Evolutionary conservation across 2,888 invertebrate genomes (phyloP), one percentile per base, ranked within the genome.

Genomic region (Pterostichus niger): DNA sequence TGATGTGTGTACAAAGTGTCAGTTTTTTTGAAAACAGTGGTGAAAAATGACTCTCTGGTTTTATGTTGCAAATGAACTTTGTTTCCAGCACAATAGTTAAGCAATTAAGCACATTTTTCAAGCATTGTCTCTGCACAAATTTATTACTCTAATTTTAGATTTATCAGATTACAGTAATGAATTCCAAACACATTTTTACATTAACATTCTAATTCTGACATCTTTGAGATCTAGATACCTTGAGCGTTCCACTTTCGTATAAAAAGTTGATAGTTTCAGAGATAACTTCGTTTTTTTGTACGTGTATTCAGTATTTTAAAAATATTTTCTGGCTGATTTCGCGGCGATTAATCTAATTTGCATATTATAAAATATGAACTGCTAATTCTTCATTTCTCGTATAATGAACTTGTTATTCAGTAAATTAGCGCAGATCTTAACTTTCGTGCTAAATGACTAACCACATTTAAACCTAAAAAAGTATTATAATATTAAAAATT

Each of bases 201-300:
- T 73, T 73, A 73, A 73, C 73, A 73, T 73, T 73, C 73, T 73
- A 73, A 73, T 73, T 73, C 49, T 73, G 73, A 73, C 73, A 46
- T 73, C 73, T 73, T 44, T 73, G 5, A 46, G 73, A 73, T 73
- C 73, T n/a, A 73, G 73, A 73, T 73, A 73, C 17, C 46, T 73
- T 68, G 24, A 15, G 73, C 24, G 73, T 64, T 64, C 64, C 33
- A 64, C 64, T 64, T 64, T 64, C n/a, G 33, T 64, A 35, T 35
- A 59, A 31, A 64, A 35, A 64, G 10, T 35, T 64, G 64, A 64
- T 64, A 13, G 13, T 35, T 64, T 35, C 64, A 33, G 33, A 64
- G 64, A 64, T 64, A 35, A 64, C 64, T 64, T 64, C n/a, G 64
- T 33, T 64, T 64, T 64, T 64, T 64, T 5, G 49, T n/a, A 49